A percentile compares a stretch with the other conserved stretches of the same genome.
phyloP scores from a whole-genome alignment of 2,888 invertebrate genomes.

The Balanococcus diminutus region DNA sequence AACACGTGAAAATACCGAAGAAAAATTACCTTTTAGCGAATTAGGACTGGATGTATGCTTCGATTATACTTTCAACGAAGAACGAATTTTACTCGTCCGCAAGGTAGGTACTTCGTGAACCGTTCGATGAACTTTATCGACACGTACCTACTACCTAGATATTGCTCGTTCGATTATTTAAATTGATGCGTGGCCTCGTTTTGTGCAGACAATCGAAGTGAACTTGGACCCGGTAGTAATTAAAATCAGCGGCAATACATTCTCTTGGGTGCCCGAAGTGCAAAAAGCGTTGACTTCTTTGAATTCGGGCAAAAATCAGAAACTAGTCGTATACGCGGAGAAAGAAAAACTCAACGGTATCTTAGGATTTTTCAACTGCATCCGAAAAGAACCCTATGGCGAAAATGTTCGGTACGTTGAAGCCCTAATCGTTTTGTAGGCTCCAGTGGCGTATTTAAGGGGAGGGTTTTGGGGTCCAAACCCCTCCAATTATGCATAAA shows the following conservation, averaged over 20 bases:
- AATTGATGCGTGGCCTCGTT: too few species aligned
- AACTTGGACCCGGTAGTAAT: slow-evolving; percentile 64
- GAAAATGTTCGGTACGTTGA: slow-evolving; percentile 63
- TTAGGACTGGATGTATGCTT: slow-evolving; percentile 64
- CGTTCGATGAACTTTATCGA: background rate
- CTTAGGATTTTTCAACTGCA: slow-evolving; percentile 86
- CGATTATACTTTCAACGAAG: slow-evolving; percentile 64
- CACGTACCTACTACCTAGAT: background rate
- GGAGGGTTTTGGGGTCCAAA: too few species aligned
- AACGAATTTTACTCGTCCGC: slow-evolving; percentile 66
- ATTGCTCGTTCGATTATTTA: background rate
- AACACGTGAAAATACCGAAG: slow-evolving; percentile 66
- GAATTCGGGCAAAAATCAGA: slow-evolving; percentile 63
- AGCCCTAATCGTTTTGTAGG: too few species aligned
- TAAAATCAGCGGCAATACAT: slow-evolving; percentile 63
- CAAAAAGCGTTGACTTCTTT: slow-evolving; percentile 61
- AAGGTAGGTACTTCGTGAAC: slow-evolving; percentile 61
- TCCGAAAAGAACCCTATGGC: slow-evolving; percentile 80
- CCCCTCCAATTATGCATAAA: too few species aligned
- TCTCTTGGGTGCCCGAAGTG: slow-evolving; percentile 66
- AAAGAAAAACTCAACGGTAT: slow-evolving; percentile 77
- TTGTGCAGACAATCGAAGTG: background rate
- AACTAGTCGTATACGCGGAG: slow-evolving; percentile 72
- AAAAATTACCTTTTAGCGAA: slow-evolving; percentile 60
- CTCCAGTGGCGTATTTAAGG: too few species aligned